phyloP scores from a whole-genome alignment of 2,797 vertebrate genomes.

The Manis crassicaudata region DNA sequence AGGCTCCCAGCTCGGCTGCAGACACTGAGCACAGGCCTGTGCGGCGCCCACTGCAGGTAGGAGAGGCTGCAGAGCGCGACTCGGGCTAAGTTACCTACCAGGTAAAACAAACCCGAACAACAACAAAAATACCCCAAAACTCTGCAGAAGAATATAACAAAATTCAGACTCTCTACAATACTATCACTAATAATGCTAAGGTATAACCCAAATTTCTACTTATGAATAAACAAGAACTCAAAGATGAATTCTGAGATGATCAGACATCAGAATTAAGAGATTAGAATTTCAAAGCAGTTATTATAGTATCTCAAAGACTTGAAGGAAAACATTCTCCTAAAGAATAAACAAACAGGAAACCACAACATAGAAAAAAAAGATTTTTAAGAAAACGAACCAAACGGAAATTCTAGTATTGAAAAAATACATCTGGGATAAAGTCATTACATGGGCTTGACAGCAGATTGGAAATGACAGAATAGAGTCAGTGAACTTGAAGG shows the following conservation, averaged over 20 bases:
- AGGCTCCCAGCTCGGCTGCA: not conserved
- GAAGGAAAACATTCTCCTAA: not conserved
- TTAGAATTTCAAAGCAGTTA: not conserved
- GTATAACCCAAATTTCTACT: not conserved
- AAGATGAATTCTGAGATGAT: not conserved
- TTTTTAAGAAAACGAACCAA: not conserved
- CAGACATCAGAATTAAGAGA: not conserved
- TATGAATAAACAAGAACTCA: not conserved
- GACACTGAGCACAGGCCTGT: not conserved
- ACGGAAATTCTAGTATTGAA: not conserved
- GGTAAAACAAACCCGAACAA: not conserved
- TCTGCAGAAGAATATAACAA: not conserved
- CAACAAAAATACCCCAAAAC: not conserved
- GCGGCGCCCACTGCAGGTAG: not conserved
- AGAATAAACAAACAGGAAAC: not conserved
- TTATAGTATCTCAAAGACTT: not conserved
- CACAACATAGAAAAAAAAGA: not conserved
- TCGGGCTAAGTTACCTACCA: not conserved
- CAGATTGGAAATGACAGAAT: not conserved
- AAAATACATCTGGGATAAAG: not conserved
- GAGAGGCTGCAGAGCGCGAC: not conserved
- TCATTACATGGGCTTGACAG: not conserved
- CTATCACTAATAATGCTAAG: not conserved
- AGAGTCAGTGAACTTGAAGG: not conserved
- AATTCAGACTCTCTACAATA: not conserved